Evolutionary conservation across 2,113 vertebrate species (phyloP), one percentile per base, ranked within the genome.

Genomic region (Todiramphus saurophagus): DNA sequence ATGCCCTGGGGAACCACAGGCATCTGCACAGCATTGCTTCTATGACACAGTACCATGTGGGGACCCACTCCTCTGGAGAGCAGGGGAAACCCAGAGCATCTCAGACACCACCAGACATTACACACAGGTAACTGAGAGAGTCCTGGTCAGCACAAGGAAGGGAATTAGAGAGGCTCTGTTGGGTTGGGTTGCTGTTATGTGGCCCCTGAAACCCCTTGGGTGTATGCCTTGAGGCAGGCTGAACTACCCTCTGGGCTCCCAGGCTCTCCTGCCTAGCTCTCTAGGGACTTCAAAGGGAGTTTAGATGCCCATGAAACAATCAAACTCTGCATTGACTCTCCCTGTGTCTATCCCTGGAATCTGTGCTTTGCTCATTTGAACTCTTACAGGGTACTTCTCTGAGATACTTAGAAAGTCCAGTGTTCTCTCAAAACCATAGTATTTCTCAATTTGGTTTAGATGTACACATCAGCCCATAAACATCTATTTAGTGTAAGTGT

Each of bases 131-230:
- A 72, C 27, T 15, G 43, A 28, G 46, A 15, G 37, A 33, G 41
- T 51, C 28, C 23, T 76, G 27, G 10, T 41, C 51, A 64, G 30
- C 33, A 46, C n/a, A 15, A 72, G 31, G 27, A 70, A 30, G 7
- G 30, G n/a, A 58, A 12, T 30, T 43, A 56, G 21, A 41, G 27
- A 83, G 11, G 12, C 11, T 86, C 35, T 60, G 6, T 46, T 72
- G 4, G 9, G 7, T 6, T 87, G 20, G 1, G 18, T 69, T 79
- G 37, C 51, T 79, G 15, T 76, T 60, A 56, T 9, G 19, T 19
- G 5, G 7, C 5, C 27, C 50, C 21, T 60, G n/a, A 72, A 19
- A 75, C 3, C 8, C 16, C 7, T 5, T 7, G 2, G 2, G 7
- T n/a, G 18, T 50, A 24, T 68, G 60, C 16, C 21, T 59, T 66